Conservation (phyloP, 2,797 vertebrate genomes). For the Crocidura indochinensis region DNA sequence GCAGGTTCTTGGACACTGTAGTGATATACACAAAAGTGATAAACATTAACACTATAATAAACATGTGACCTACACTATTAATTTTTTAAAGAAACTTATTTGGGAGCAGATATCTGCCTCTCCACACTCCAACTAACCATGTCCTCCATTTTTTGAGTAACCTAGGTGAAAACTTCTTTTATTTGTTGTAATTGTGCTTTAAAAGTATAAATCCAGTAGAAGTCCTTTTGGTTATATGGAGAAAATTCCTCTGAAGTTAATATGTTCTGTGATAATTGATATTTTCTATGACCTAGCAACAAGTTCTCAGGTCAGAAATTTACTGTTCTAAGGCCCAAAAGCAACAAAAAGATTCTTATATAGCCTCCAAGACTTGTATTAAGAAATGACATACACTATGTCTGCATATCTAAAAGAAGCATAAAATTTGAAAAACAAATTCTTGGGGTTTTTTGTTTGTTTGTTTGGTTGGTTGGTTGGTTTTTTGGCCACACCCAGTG, state of each 20-base stretch:
- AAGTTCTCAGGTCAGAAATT: constrained; percentile 22
- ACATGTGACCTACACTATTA: too few relatives aligned
- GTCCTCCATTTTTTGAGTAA: neutral
- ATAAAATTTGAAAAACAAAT: neutral
- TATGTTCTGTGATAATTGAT: neutral
- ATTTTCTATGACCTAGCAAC: constrained; percentile 25
- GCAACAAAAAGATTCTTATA: neutral
- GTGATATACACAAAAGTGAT: too few relatives aligned
- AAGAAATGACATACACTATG: neutral
- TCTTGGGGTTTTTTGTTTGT: neutral
- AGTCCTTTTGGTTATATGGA: neutral
- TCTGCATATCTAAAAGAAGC: neutral
- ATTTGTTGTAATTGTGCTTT: neutral
- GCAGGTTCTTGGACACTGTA: too few relatives aligned
- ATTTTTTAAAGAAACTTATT: too few relatives aligned
- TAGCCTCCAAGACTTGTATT: neutral
- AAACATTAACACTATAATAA: too few relatives aligned
- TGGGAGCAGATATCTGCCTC: too few relatives aligned
- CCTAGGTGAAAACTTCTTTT: neutral
- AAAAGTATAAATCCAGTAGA: neutral
- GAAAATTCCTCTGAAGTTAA: neutral
- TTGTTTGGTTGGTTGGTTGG: too few relatives aligned
- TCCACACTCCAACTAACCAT: too few relatives aligned
- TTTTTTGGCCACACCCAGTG: too few relatives aligned
- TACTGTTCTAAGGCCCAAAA: constrained; percentile 26